Conservation (phyloP, 2,797 vertebrate species). For the Xerus rutilus region DNA sequence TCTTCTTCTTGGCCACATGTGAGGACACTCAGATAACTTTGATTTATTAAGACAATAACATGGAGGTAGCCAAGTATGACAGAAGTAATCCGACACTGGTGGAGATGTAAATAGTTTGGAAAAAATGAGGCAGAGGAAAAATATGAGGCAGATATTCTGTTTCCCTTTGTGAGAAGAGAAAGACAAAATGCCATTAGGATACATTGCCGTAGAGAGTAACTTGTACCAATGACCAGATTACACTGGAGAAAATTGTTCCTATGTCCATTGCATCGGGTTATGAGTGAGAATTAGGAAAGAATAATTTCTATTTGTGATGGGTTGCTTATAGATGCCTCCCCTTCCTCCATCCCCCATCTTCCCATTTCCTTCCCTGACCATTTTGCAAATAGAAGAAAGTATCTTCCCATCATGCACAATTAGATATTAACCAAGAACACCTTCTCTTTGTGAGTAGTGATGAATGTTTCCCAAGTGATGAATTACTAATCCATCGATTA, state of each 20-base stretch:
- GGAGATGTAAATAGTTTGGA: conserved; percentile 45
- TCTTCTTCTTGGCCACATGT: conserved; percentile 50
- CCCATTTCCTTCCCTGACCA: neutral
- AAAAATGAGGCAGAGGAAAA: neutral
- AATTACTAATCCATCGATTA: neutral
- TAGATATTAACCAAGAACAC: neutral
- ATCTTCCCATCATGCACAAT: neutral
- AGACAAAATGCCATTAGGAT: neutral
- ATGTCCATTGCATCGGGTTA: neutral
- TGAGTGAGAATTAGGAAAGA: neutral
- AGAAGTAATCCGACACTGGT: neutral
- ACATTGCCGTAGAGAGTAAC: conserved; percentile 21
- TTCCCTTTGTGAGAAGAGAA: neutral
- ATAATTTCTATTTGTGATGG: neutral
- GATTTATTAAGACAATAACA: conserved; percentile 57
- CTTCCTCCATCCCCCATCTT: neutral
- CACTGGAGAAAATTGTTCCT: neutral
- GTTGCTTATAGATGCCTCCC: neutral
- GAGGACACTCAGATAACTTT: conserved; percentile 29
- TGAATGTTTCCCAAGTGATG: neutral
- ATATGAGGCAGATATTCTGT: conserved; percentile 29
- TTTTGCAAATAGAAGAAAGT: neutral
- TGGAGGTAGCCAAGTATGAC: conserved; percentile 59
- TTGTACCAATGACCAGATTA: neutral
- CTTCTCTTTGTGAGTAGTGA: neutral